Base-by-base conservation (phyloP, 2,888 invertebrate species). In the Drosophila sordidapex region DNA sequence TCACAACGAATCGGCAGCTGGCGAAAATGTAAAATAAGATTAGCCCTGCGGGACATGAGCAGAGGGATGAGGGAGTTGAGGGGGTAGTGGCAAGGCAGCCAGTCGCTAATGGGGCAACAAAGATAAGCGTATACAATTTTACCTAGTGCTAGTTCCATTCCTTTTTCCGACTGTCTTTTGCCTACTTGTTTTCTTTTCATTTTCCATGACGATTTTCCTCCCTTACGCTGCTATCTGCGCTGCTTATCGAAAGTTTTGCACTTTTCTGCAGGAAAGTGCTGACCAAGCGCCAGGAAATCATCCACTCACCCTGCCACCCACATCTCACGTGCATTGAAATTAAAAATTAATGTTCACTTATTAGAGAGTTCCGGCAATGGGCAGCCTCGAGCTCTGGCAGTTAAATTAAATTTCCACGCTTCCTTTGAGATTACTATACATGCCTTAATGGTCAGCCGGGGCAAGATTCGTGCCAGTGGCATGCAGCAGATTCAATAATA, bases 61-160 rank as follows among this genome's bases (percentile, higher is more conserved):
- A 31, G 10, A 27, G 27, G 31, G 38, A 25, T 15, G 0, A 4
- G n/a, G 31, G 13, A 10, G 29, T 10, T 29, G 36, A 27, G 33
- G 35, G 18, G 25, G 15, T 15, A 21, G 11, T 10, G 36, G 40
- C 10, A 33, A 27, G n/a, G 4, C 25, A 52, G 57, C 27, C 31
- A 40, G 38, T 27, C 49, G 76, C 67, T 62, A 73, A 76, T 67
- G 66, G 49, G 74, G 59, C 79, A 76, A 67, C 87, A 61, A 62
- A 83, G 84, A 87, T 87, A 85, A 83, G 76, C 86, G 86, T 77
- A 69, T 81, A 85, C 80, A 76, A 85, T 85, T 82, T 85, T 87
- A 82, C 82, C 80, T 51, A 72, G 58, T 63, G 72, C 48, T 59
- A 79, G 63, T 52, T 69, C 64, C 64, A 59, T 54, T 53, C 51